Evolutionary conservation across 2,888 invertebrate genomes (phyloP), one percentile per base, ranked within the genome.

Genomic region (Allacma fusca): DNA sequence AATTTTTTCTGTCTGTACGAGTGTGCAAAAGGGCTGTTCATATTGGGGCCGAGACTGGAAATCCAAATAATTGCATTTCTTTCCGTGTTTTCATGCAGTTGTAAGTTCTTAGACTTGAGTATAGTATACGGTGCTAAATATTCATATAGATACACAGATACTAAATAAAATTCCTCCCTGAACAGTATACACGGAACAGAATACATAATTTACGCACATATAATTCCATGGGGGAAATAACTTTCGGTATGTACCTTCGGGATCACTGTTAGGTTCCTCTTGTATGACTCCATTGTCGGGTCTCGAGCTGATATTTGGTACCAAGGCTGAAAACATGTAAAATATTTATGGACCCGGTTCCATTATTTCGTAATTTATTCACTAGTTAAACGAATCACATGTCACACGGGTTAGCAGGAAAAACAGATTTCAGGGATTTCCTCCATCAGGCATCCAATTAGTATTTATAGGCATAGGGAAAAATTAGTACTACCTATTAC

Each of bases 31-130:
- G 50, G 50, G 4, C 50, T 50, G 19, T 50, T 50, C 50, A 50
- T 16, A n/a, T 50, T 50, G n/a, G 4, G 34, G 50, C 50, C 50
- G n/a, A n/a, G 50, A 19, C 50, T 50, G 50, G 19, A 50, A 34
- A 50, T 50, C n/a, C 50, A 50, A 50, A n/a, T 50, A 50, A 50
- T 50, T 50, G 19, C 50, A 50, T 19, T 50, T 19, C 50, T 50
- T 50, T n/a, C 50, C 50, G 50, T 50, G n/a, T 16, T 12, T 50
- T n/a, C 50, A 50, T 50, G 50, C 50, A 1, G 2, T n/a, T 2
- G 19, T 50, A 5, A 12, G 1, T 5, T n/a, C 50, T 12, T 50
- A 50, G 50, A 19, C 16, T 50, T 50, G 50, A 50, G 50, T n/a
- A 50, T 50, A 50, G 2, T 12, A 13, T 50, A 19, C 16, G 50